Evolutionary conservation across 2,888 invertebrate genomes (phyloP), one percentile per base, ranked within the genome.

Genomic region (Loripinus fragilis): DNA sequence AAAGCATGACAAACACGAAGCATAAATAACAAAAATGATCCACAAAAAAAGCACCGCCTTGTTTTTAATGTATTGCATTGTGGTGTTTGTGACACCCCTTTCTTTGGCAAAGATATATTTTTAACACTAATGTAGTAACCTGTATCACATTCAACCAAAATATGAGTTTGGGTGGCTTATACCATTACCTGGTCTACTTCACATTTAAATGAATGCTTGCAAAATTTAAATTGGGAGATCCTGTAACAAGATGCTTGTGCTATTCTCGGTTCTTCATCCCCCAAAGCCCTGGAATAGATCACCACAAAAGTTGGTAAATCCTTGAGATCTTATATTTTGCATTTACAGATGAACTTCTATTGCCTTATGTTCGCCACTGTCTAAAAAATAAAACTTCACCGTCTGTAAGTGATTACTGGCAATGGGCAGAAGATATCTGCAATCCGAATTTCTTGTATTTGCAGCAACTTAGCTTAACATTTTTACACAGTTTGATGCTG

Each of bases 141-240:
- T 75, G 23, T 52, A 69, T 69, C 20, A 72, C 20, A 64, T 67
- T 64, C 42, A 25, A n/a, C 64, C 66, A 12, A 28, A 60, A 17
- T 42, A 68, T 69, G 68, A 79, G 33, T 79, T 60, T 79, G 75
- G 75, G 15, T 79, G 72, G 79, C 33, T 75, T n/a, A n/a, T 79
- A 60, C 64, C 72, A 38, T 33, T 71, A 0, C 79, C 75, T 48
- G 74, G 74, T 8, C 25, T 72, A 20, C 64, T 75, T 7, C 71
- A 72, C 64, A 71, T 74, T 72, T 71, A 79, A 52, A 75, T 79
- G 68, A 78, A 74, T 38, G 74, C 68, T 12, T 67, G 68, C 25
- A 78, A 67, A 45, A 71, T 55, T 70, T 74, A 20, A 74, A 60
- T 42, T 78, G 74, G 74, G 78, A 71, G 45, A 25, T 78, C 28